Percentiles rank a stretch among this genome's conserved stretches.
These are phyloP conservation scores for Lordiphosa fenestrarum DNA, from an alignment of 2,888 invertebrate species.

Conservation along the genomic window DNA sequence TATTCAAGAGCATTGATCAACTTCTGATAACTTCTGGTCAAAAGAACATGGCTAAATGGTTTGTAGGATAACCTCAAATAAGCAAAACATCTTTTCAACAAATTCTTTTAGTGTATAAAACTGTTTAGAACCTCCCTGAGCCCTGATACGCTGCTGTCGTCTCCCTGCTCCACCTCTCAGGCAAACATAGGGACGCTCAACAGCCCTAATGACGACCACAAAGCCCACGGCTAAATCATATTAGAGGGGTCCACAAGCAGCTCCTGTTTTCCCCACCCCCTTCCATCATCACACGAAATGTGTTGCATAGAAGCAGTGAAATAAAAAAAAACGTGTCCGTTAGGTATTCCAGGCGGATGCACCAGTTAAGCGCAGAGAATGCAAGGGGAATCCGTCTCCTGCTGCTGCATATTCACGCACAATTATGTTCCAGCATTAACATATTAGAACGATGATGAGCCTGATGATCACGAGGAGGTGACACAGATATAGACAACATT, in stretches of 20 bases:
- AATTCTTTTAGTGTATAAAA: conserved; percentile 20
- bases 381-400: conserved; percentile 11
- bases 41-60: no score
- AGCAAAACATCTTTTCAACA: no score
- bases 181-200: conserved; percentile 24
- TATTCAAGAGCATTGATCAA: no score
- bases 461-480: neutral
- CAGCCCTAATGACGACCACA: conserved; percentile 20
- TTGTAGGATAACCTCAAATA: no score
- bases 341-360: conserved; percentile 44
- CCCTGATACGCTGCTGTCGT: conserved; percentile 8
- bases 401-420: conserved; percentile 7
- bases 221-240: conserved; percentile 61
- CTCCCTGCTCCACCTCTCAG: neutral
- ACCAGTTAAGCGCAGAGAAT: conserved; percentile 20
- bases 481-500: conserved; percentile 5
- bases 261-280: conserved; percentile 10
- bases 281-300: conserved; percentile 3
- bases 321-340: conserved; percentile 66
- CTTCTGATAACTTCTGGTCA: no score
- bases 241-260: conserved; percentile 43
- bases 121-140: conserved; percentile 35
- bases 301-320: conserved; percentile 16
- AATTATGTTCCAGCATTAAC: conserved; percentile 47
- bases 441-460: conserved; percentile 29